Percentiles rank a stretch among this genome's conserved stretches.
phyloP scores from a whole-genome alignment of 2,113 vertebrate genomes.

The Orycteropus afer region DNA sequence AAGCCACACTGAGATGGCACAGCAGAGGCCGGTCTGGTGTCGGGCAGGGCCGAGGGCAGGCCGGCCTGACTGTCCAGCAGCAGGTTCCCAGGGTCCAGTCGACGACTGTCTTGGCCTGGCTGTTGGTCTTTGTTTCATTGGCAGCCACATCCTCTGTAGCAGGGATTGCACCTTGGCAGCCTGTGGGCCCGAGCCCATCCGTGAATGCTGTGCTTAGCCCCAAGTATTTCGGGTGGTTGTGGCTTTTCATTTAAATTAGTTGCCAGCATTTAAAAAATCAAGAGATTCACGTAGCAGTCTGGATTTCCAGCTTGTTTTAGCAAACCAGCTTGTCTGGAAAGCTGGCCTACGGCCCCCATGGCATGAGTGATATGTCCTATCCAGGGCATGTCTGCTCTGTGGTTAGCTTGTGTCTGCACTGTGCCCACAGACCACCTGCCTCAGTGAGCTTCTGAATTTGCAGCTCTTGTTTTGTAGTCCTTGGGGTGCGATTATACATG shows the following conservation, averaged over 20 bases:
- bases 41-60: background rate
- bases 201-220: background rate
- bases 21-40: background rate
- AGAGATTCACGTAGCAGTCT: background rate
- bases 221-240: background rate
- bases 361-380: background rate
- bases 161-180: background rate
- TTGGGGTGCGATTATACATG: background rate
- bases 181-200: background rate
- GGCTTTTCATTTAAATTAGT: constrained; percentile 31
- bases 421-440: background rate
- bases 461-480: background rate
- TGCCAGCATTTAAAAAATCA: background rate
- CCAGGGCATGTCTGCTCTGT: background rate
- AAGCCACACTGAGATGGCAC: too few species aligned
- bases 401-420: background rate
- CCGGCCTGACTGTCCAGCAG: background rate
- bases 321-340: background rate
- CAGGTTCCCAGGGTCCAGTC: background rate
- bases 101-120: background rate
- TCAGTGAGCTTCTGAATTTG: background rate
- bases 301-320: background rate
- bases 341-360: background rate
- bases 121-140: background rate
- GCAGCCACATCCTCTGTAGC: background rate